Conservation (phyloP, 2,797 vertebrate genomes). For the Phataginus tetradactyla region DNA sequence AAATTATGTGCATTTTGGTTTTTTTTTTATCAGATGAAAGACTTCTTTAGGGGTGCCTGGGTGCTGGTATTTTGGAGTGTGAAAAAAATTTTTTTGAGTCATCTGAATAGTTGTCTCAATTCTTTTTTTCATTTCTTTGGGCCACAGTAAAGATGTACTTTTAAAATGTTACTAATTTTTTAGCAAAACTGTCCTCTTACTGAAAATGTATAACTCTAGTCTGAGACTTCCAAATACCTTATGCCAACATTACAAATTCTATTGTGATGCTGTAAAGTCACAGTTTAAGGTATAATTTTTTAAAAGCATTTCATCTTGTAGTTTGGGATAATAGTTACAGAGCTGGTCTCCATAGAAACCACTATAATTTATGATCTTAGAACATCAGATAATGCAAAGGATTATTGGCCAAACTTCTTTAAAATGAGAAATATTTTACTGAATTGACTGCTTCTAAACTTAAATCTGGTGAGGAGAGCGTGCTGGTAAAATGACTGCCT, state of each 20-base stretch:
- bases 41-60: neutral
- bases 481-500: neutral
- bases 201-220: slow-evolving; percentile 39
- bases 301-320: slow-evolving; percentile 56
- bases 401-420: slow-evolving; percentile 73
- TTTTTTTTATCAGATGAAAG: neutral
- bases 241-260: slow-evolving; percentile 62
- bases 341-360: slow-evolving; percentile 54
- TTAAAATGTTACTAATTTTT: slow-evolving; percentile 9
- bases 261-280: slow-evolving; percentile 64
- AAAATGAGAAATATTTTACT: slow-evolving; percentile 59
- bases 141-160: neutral
- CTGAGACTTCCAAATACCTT: slow-evolving; percentile 51
- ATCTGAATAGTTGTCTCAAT: neutral
- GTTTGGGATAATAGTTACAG: slow-evolving; percentile 62
- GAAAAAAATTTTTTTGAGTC: neutral
- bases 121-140: neutral
- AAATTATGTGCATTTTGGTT: slow-evolving; percentile 27
- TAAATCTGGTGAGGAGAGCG: neutral
- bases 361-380: slow-evolving; percentile 66
- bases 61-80: neutral
- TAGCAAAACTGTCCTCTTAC: slow-evolving; percentile 6
- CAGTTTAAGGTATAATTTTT: slow-evolving; percentile 69
- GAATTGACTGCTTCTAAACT: slow-evolving; percentile 57
- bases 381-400: slow-evolving; percentile 58